phyloP scores from a whole-genome alignment of 2,888 invertebrate genomes.

The Lymantria dispar region DNA sequence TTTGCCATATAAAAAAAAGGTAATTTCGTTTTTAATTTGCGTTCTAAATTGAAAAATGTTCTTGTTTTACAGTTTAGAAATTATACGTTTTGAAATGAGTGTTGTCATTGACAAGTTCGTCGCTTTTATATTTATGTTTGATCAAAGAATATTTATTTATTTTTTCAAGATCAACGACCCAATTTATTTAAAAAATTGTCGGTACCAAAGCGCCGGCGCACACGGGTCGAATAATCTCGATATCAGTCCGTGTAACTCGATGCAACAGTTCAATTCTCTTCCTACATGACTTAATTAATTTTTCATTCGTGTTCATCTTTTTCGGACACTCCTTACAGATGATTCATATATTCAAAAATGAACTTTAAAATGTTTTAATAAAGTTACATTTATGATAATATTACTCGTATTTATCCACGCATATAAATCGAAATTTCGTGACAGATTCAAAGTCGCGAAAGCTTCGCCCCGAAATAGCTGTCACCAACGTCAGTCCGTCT shows the following conservation, averaged over 20 bases:
- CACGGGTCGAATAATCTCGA: conserved; percentile 35
- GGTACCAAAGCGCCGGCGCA: conserved; percentile 20
- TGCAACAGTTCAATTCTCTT: conserved; percentile 66
- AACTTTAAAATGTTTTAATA: conserved; percentile 1
- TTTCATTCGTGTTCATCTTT: conserved; percentile 49
- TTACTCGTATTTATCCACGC: conserved; percentile 17
- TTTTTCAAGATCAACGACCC: conserved; percentile 26
- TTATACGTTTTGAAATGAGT: conserved; percentile 1
- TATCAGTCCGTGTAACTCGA: conserved; percentile 67
- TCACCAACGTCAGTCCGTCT: conserved; percentile 37
- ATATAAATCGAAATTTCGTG: conserved; percentile 33
- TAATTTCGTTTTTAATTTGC: conserved; percentile 6
- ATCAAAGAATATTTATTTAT: conserved; percentile 12
- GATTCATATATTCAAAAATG: conserved; percentile 3
- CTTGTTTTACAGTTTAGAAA: neutral
- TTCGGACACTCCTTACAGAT: conserved; percentile 22
- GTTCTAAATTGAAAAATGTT: conserved; percentile 16
- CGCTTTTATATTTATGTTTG: conserved; percentile 3
- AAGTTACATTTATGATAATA: conserved; percentile 8
- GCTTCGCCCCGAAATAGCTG: conserved; percentile 28
- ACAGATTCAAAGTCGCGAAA: conserved; percentile 38
- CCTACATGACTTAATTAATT: conserved; percentile 69
- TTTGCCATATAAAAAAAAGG: conserved; percentile 8
- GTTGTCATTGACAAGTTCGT: conserved; percentile 15
- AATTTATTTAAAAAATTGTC: conserved; percentile 21